These are phyloP conservation scores for Phoebastria nigripes DNA, from an alignment of 2,797 vertebrate species.

Conservation along the genomic window DNA sequence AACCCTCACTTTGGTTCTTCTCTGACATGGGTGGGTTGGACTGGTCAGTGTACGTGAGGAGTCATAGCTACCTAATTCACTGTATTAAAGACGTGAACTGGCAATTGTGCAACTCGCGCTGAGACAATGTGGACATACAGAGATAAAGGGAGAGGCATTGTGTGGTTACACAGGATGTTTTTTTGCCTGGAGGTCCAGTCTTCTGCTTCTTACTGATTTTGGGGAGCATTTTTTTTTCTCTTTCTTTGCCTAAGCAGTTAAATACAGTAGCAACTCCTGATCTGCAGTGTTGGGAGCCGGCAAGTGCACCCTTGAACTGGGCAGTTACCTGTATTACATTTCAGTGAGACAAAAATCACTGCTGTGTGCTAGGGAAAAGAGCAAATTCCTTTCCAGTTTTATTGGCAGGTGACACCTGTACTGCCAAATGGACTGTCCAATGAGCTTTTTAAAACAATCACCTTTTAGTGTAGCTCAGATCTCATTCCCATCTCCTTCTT, in stretches of 20 bases:
- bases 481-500: not conserved
- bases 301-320: not conserved
- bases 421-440: not conserved
- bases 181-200: not conserved
- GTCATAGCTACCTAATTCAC: not conserved
- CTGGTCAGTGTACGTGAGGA: not conserved
- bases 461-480: not conserved
- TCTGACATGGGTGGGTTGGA: not conserved
- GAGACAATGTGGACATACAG: not conserved
- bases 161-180: not conserved
- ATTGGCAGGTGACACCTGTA: not conserved
- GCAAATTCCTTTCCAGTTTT: not conserved
- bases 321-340: not conserved
- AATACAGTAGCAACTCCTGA: not conserved
- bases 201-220: not conserved
- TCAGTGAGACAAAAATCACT: not conserved
- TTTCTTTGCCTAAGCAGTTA: not conserved
- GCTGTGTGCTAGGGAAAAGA: not conserved
- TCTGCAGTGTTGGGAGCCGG: not conserved
- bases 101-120: fast-evolving
- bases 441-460: not conserved
- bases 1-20: not conserved
- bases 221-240: not conserved
- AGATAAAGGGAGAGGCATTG: not conserved
- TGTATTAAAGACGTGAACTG: not conserved